Percentiles rank a stretch among this genome's conserved stretches.
These are phyloP conservation scores for Dastarcus helophoroides DNA, from an alignment of 2,888 invertebrate genomes.

Conservation along the genomic window DNA sequence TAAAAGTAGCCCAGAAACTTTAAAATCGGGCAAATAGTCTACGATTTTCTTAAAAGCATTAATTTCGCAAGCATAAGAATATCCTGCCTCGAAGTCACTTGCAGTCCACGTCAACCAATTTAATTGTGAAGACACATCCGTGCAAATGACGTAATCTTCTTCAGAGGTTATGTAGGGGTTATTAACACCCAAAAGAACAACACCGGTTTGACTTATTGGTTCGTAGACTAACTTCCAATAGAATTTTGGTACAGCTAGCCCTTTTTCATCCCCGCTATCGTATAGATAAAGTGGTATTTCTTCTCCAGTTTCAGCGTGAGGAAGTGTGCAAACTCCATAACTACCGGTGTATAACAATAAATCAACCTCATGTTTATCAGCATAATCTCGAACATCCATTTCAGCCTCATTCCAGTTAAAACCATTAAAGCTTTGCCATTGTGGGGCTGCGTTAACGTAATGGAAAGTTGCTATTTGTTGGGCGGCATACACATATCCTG, in stretches of 20 bases:
- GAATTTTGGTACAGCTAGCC: slow-evolving; percentile 43
- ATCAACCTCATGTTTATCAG: not conserved
- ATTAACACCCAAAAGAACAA: slow-evolving; percentile 51
- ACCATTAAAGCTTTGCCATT: slow-evolving; percentile 47
- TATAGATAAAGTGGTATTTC: slow-evolving; percentile 23
- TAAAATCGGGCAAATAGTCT: slow-evolving; percentile 42
- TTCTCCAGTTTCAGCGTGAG: slow-evolving; percentile 32
- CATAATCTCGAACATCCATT: slow-evolving; percentile 5
- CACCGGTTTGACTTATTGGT: slow-evolving; percentile 37
- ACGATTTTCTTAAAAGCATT: slow-evolving; percentile 44
- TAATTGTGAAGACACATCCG: slow-evolving; percentile 44
- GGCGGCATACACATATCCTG: slow-evolving; percentile 43
- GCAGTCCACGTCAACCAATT: slow-evolving; percentile 48
- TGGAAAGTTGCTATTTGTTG: slow-evolving; percentile 46
- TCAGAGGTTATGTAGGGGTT: slow-evolving; percentile 39
- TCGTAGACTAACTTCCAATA: slow-evolving; percentile 51
- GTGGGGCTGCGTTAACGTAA: slow-evolving; percentile 48
- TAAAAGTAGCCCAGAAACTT: slow-evolving; percentile 32
- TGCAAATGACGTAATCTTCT: slow-evolving; percentile 21
- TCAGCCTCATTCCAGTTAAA: slow-evolving; percentile 37
- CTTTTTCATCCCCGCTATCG: slow-evolving; percentile 17
- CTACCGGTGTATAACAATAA: slow-evolving; percentile 34
- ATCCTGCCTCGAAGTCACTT: slow-evolving; percentile 42
- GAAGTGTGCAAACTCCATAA: slow-evolving; percentile 44
- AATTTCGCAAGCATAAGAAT: slow-evolving; percentile 51